A percentile compares a stretch with the other conserved stretches of the same genome.
Evolutionary conservation across 2,113 vertebrate genomes (phyloP).

Genomic region (Dascyllus trimaculatus): DNA sequence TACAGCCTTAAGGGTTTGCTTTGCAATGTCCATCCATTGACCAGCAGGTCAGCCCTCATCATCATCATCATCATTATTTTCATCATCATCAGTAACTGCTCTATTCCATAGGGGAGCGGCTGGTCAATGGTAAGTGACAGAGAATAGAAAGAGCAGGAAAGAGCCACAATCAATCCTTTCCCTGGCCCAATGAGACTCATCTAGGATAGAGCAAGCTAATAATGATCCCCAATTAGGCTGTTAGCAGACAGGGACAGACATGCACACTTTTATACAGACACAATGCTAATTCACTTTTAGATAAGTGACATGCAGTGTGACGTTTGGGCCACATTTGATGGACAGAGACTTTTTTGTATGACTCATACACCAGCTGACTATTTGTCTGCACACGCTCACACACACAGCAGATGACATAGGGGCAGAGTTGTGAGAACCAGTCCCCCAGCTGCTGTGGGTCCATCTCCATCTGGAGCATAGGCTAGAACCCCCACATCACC

Average conservation of each 20-base stretch:
- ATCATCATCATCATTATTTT: conserved; percentile 63
- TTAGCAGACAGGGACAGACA: conserved; percentile 30
- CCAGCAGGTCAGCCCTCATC: conserved; percentile 55
- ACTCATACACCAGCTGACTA: conserved; percentile 76
- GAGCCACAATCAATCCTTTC: conserved; percentile 73
- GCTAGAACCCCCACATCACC: conserved; percentile 80
- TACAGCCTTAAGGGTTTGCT: conserved; percentile 18
- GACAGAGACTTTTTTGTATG: conserved; percentile 58
- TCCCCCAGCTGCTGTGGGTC: conserved; percentile 93
- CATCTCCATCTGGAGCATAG: conserved; percentile 87
- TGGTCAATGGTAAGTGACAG: conserved; percentile 76
- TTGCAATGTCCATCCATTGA: conserved; percentile 50
- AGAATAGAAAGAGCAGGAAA: conserved; percentile 52
- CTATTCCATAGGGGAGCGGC: conserved; percentile 44
- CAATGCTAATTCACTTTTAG: conserved; percentile 53
- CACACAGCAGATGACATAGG: conserved; percentile 87
- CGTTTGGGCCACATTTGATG: conserved; percentile 58
- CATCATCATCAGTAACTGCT: conserved; percentile 71
- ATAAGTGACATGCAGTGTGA: conserved; percentile 63
- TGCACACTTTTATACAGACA: conserved; percentile 44
- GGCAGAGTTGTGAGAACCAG: conserved; percentile 77
- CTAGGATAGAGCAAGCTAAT: conserved; percentile 67
- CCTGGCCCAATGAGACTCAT: conserved; percentile 71
- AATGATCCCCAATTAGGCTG: conserved; percentile 75
- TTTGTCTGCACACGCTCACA: conserved; percentile 29